Conservation (phyloP, 2,888 invertebrate genomes). For the Dysmachus trigonus region DNA sequence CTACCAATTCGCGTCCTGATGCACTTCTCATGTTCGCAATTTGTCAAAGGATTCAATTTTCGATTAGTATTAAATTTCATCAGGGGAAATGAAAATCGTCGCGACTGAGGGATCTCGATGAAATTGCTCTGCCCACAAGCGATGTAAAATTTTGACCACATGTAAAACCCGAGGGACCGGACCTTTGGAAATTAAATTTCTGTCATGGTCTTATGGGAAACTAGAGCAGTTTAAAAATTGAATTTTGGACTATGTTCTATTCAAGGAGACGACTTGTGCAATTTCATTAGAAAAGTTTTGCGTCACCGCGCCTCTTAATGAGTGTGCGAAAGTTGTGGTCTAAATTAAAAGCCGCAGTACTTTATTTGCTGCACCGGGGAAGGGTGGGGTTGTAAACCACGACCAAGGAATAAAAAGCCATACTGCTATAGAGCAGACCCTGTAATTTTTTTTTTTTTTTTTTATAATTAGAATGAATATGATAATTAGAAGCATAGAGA, state of each 20-base stretch:
- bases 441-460: neutral
- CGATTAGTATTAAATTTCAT: neutral
- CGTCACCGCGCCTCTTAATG: neutral
- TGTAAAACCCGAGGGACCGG: neutral
- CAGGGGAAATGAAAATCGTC: neutral
- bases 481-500: neutral
- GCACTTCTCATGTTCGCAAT: neutral
- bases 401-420: neutral
- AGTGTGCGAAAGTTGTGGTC: neutral
- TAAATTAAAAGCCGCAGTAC: neutral
- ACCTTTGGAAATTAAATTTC: neutral
- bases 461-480: neutral
- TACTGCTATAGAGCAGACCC: neutral
- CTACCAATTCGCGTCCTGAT: neutral
- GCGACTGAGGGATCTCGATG: neutral
- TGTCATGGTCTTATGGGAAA: neutral
- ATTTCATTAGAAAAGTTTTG: neutral
- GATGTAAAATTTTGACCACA: neutral
- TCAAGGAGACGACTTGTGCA: neutral
- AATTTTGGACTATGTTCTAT: neutral
- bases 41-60: neutral
- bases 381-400: neutral
- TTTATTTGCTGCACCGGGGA: neutral
- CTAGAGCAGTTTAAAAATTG: neutral
- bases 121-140: neutral